Conservation (phyloP, 2,113 vertebrate species). For the Dromas ardeola region DNA sequence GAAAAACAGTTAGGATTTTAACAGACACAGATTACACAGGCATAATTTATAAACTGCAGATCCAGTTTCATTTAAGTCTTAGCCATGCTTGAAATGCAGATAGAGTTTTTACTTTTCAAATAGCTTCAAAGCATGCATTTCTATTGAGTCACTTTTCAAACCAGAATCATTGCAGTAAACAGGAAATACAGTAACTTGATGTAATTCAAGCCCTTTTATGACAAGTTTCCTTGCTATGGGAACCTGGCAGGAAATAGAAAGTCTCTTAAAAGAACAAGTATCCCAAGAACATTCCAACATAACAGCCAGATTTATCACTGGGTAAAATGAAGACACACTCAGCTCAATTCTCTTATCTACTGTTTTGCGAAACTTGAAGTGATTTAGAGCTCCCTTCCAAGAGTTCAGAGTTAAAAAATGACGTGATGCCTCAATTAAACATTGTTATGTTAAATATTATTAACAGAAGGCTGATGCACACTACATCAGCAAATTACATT, state of each 20-base stretch:
- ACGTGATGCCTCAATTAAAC: background rate
- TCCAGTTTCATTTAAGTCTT: background rate
- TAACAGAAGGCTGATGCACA: background rate
- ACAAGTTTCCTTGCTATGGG: conserved; percentile 22
- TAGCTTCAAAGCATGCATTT: background rate
- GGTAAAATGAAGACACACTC: background rate
- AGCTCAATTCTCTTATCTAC: background rate
- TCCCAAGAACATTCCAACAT: background rate
- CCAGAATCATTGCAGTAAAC: background rate
- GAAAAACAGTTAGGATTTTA: background rate
- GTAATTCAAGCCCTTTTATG: conserved; percentile 8
- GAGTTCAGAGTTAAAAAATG: background rate
- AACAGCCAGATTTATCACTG: background rate
- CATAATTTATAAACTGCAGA: background rate
- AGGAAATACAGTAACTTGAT: conserved; percentile 40
- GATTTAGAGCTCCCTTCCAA: background rate
- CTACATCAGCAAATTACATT: background rate
- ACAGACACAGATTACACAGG: background rate
- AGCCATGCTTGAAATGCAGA: background rate
- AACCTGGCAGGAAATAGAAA: conserved; percentile 24
- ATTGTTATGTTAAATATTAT: background rate
- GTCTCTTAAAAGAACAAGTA: background rate
- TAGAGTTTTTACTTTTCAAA: background rate
- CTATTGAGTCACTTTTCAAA: background rate
- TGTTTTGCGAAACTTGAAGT: background rate